These are phyloP conservation scores for Ellobius talpinus DNA, from an alignment of 2,113 vertebrate genomes.

Conservation along the genomic window DNA sequence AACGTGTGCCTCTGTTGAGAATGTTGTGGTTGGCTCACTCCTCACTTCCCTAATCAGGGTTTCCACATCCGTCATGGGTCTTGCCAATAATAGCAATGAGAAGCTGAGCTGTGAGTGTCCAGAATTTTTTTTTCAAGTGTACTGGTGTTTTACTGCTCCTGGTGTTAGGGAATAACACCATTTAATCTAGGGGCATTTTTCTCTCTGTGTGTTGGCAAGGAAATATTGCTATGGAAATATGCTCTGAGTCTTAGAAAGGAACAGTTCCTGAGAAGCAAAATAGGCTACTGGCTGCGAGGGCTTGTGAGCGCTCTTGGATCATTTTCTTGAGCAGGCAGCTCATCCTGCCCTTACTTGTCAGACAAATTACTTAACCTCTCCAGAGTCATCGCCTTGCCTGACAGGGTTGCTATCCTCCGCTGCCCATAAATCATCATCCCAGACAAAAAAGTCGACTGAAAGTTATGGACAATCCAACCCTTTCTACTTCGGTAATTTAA, in stretches of 20 bases:
- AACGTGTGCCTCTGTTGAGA: not conserved
- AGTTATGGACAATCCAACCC: not conserved
- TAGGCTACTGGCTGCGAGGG: not conserved
- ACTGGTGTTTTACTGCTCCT: slow-evolving; percentile 27
- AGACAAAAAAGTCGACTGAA: slow-evolving; percentile 44
- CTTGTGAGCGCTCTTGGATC: slow-evolving; percentile 14
- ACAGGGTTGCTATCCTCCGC: slow-evolving; percentile 34
- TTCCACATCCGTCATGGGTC: not conserved
- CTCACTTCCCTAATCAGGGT: not conserved
- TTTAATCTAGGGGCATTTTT: not conserved
- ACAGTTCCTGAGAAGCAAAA: slow-evolving; percentile 37
- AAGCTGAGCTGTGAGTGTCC: not conserved
- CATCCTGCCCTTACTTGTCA: slow-evolving; percentile 74
- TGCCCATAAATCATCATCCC: slow-evolving; percentile 56
- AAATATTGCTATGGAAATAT: not conserved
- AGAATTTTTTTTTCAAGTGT: not conserved
- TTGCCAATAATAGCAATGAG: not conserved
- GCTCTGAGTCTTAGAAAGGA: slow-evolving; percentile 60
- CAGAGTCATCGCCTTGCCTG: slow-evolving; percentile 53
- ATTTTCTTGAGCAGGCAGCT: not conserved
- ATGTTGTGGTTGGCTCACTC: not conserved
- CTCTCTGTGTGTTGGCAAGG: not conserved
- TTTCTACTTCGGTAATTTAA: slow-evolving; percentile 11
- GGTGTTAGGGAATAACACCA: not conserved
- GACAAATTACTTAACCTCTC: slow-evolving; percentile 67